Evolutionary conservation across 1,140 invertebrate genomes (phyloP).

Genomic region (Meloidogyne floridensis): DNA sequence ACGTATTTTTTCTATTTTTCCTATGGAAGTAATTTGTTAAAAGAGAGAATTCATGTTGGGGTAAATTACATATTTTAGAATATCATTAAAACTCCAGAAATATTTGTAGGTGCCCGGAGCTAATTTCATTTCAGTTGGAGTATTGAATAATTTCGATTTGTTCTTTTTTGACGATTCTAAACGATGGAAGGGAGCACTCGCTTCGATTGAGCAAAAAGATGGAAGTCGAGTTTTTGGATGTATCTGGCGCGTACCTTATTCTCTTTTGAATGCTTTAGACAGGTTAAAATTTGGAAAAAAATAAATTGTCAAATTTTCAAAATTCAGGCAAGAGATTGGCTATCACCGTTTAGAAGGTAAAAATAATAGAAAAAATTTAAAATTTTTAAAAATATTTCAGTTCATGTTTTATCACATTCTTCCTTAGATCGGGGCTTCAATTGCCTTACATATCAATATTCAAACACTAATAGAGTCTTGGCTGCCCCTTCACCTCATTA

Average conservation of each 20-base stretch:
- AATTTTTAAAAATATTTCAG: constrained; percentile 10
- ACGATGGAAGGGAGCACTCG: constrained; percentile 54
- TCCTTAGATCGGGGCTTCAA: constrained; percentile 28
- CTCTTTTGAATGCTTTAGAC: constrained; percentile 52
- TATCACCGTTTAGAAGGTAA: constrained; percentile 59
- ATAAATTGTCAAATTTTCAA: not conserved
- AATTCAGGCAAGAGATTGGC: constrained; percentile 43
- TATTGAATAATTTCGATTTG: constrained; percentile 41
- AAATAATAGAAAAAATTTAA: constrained; percentile 6
- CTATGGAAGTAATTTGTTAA: constrained; percentile 51
- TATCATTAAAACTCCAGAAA: not conserved
- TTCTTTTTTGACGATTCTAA: constrained; percentile 46
- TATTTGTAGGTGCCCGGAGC: constrained; percentile 46
- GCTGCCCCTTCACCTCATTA: constrained; percentile 56
- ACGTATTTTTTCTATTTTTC: constrained; percentile 54
- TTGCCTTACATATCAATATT: constrained; percentile 61
- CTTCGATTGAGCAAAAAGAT: constrained; percentile 49
- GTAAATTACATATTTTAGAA: constrained; percentile 12
- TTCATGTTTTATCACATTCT: not conserved
- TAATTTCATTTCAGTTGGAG: constrained; percentile 37
- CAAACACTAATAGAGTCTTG: constrained; percentile 36
- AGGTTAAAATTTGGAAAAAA: not conserved
- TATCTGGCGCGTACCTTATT: constrained; percentile 55
- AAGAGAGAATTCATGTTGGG: constrained; percentile 58
- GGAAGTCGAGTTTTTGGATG: constrained; percentile 43